Evolutionary conservation across 2,888 invertebrate genomes (phyloP), one percentile per base, ranked within the genome.

Genomic region (Acanthococcus lagerstroemiae): DNA sequence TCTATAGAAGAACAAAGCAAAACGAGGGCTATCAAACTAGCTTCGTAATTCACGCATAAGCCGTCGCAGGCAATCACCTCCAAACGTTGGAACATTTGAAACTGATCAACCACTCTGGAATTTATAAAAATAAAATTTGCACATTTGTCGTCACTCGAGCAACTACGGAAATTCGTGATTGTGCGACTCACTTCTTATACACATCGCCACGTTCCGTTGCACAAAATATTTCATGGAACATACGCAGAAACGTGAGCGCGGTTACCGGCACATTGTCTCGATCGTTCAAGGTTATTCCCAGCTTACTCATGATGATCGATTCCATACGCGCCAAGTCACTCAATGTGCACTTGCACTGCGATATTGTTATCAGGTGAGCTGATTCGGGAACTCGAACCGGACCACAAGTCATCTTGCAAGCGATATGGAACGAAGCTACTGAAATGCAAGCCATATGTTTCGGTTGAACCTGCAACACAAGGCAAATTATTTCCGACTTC

Each of bases 381-480:
- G 73, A 71, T 56, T 74, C 73, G 24, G 74, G 74, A 15, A 72
- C 70, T 17, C 70, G 65, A 7, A 68, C 68, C 25, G 68, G 66
- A 17, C 69, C 80, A n/a, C 55, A 66, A 19, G 56, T 27, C 68
- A 83, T 78, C 67, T 85, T 83, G 72, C 88, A 85, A 67, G 92
- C 90, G 73, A 92, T 82, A 78, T 90, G 86, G 78, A 92, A 86
- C 72, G 90, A 88, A 68, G 90, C 86, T 37, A 92, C 85, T 17
- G 90, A 88, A 76, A 93, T 86, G 78, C 92, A 92, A 5, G 88
- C 88, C 78, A 93, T 84, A 78, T 91, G 90, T 75, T 88, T 90
- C 60, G 87, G 86, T 68, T 83, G 82, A 3, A 84, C 84, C 79
- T 80, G 70, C 22, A 52, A 6, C 1, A 6, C n/a, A 12, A 24